Conservation (phyloP, 2,888 invertebrate species). For the Eustalomyia histrio region DNA sequence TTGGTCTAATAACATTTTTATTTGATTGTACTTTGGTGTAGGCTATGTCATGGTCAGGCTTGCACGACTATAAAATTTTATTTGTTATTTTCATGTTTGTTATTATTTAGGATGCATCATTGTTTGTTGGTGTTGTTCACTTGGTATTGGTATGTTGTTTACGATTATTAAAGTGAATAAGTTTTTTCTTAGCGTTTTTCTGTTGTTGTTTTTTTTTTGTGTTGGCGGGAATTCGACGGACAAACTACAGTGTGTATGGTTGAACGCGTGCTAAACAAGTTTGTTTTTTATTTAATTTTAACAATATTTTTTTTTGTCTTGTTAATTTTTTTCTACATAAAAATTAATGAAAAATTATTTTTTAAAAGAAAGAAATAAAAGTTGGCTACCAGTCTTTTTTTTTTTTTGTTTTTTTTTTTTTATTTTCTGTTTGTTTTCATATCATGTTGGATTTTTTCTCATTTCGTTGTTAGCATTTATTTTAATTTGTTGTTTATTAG, state of each 20-base stretch:
- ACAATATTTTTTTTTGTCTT: neutral
- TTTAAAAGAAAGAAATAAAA: conserved; percentile 35
- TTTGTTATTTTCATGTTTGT: neutral
- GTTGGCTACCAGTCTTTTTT: conserved; percentile 8
- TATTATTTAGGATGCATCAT: neutral
- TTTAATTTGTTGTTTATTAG: neutral
- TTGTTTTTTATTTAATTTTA: neutral
- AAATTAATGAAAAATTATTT: conserved; percentile 27
- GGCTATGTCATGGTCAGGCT: no score
- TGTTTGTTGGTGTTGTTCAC: neutral
- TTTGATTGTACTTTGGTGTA: no score
- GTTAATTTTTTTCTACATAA: neutral
- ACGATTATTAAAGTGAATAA: neutral
- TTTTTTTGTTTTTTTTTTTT: neutral
- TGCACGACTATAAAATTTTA: no score
- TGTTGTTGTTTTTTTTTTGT: no score
- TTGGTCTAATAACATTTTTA: no score
- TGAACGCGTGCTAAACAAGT: conserved; percentile 25
- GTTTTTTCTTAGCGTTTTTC: neutral
- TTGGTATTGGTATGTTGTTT: conserved; percentile 3
- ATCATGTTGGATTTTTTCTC: neutral
- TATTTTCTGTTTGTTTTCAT: neutral
- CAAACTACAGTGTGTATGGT: neutral
- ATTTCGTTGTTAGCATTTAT: conserved; percentile 8
- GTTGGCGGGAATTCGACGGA: neutral